Base-by-base conservation (phyloP, 1,140 invertebrate genomes). In the Ceratitis capitata region DNA sequence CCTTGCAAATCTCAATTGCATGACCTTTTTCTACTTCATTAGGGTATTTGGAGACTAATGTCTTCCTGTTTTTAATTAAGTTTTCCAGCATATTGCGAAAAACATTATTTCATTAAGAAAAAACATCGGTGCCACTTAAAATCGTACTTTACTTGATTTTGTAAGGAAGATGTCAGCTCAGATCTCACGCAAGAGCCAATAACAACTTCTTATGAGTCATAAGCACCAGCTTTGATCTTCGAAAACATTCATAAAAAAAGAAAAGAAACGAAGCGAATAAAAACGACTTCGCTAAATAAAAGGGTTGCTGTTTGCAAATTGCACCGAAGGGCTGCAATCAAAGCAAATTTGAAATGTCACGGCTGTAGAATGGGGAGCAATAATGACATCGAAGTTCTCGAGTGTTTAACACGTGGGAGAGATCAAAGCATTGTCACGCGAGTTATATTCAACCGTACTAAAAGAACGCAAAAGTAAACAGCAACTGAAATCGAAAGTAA, bases 371-470 rank as follows among this genome's bases (percentile, higher is more conserved):
- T 5, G 69, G 39, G 69, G 69, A 23, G 39, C n/a, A 32, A 39
- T 45, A 26, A 78, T 78, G 35, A 23, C 39, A 5, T 78, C 23
- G 35, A 19, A 45, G 19, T 69, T 47, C 69, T 10, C 78, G 45
- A 49, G 82, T 82, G 49, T 69, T 83, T 26, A 35, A 23, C 69
- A 82, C 61, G 51, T 82, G 78, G 53, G 12, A 32, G 58, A 85
- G 14, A 85, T 85, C 85, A 85, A 85, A 85, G 61, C n/a, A n/a
- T n/a, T n/a, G 69, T 78, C 12, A 7, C 69, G 39, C 69, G 45
- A 78, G 45, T 78, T 78, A 78, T 16, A 58, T 23, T 19, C 83
- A 56, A 42, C 7, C 5, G 2, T 5, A 53, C 19, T 23, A 84
- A 58, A 56, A 84, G 42, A 53, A n/a, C 4, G 26, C 16, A 49